These are phyloP conservation scores for Ceratosolen fusciceps DNA, from an alignment of 1,140 invertebrate species.

Conservation along the genomic window DNA sequence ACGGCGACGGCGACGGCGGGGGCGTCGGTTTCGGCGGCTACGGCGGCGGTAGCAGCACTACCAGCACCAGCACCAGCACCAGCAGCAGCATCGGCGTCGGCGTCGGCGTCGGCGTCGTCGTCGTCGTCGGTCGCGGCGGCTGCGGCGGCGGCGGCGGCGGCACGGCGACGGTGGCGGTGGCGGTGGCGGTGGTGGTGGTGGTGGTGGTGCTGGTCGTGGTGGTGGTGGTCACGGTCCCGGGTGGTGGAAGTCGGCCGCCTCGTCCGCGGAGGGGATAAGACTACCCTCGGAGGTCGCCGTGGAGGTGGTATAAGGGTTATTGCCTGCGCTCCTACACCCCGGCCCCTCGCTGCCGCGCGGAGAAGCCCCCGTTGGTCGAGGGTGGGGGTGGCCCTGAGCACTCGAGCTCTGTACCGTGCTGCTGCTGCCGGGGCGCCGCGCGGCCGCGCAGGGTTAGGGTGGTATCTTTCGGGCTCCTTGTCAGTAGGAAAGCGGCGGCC, in stretches of 20 bases:
- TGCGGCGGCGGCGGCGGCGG: slow-evolving; percentile 50
- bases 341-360: slow-evolving; percentile 45
- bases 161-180: background rate
- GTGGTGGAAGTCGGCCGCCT: slow-evolving; percentile 28
- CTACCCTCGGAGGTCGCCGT: slow-evolving; percentile 67
- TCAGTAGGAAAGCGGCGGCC: slow-evolving; percentile 73
- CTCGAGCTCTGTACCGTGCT: slow-evolving; percentile 52
- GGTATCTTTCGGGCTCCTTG: slow-evolving; percentile 62
- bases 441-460: slow-evolving; percentile 65
- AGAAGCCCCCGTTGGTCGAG: slow-evolving; percentile 50
- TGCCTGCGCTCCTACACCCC: slow-evolving; percentile 25
- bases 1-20: slow-evolving; percentile 50
- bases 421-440: slow-evolving; percentile 42
- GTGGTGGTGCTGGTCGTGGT: slow-evolving; percentile 19
- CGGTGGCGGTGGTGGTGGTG: slow-evolving; percentile 17
- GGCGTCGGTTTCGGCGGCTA: background rate
- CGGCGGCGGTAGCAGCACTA: background rate
- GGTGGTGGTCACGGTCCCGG: background rate
- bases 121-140: slow-evolving; percentile 23
- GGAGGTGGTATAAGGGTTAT: slow-evolving; percentile 68
- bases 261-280: slow-evolving; percentile 66
- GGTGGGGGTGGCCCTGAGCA: slow-evolving; percentile 50
- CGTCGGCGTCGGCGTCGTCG: background rate
- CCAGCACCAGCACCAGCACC: too few species aligned
- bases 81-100: background rate